These are phyloP conservation scores for Mormyrus lacerda DNA, from an alignment of 2,113 vertebrate species.

Conservation along the genomic window DNA sequence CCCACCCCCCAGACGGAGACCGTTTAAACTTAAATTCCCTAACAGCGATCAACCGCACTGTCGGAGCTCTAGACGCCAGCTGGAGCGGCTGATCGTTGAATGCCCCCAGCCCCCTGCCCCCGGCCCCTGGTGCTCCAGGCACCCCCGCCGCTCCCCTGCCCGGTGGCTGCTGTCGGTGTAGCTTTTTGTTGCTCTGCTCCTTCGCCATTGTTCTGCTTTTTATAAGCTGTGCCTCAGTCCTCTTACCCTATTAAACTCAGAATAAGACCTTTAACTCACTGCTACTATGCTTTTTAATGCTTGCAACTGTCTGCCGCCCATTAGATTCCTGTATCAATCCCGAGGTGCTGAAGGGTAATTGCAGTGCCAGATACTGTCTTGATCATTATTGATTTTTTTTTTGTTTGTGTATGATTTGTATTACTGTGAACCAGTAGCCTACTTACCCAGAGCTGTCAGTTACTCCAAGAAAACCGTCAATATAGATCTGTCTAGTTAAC, in stretches of 20 bases:
- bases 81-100: constrained; percentile 27
- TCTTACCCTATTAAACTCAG: constrained; percentile 22
- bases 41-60: constrained; percentile 23
- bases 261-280: constrained; percentile 26
- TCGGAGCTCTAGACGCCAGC: constrained; percentile 22
- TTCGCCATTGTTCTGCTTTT: constrained; percentile 51
- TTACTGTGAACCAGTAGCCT: not conserved
- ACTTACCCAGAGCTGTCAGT: not conserved
- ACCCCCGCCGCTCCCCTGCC: constrained; percentile 2
- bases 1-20: not conserved
- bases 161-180: not conserved
- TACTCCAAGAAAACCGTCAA: not conserved
- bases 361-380: not conserved
- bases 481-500: not conserved
- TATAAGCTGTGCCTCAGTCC: constrained; percentile 37
- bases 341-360: not conserved
- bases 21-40: constrained; percentile 22
- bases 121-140: not conserved
- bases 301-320: not conserved
- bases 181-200: constrained; percentile 35
- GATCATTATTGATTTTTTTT: not conserved
- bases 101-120: not conserved
- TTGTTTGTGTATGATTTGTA: not conserved
- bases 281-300: not conserved
- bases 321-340: not conserved